Evolutionary conservation across 2,797 vertebrate species (phyloP).

Genomic region (Gymnothorax reevesii): DNA sequence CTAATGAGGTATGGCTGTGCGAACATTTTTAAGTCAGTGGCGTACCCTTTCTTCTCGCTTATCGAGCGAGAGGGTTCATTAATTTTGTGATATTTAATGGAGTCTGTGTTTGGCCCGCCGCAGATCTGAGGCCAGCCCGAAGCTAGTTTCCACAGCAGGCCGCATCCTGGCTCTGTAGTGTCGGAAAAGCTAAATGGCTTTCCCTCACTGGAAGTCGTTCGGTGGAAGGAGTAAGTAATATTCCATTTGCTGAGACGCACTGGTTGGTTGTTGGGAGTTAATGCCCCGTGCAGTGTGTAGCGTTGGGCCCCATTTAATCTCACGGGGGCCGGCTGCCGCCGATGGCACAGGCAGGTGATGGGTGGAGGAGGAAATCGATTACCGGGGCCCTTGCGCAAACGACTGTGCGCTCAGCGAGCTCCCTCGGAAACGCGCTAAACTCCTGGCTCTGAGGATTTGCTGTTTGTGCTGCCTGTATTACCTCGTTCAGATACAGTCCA

Average conservation of each 20-base stretch:
- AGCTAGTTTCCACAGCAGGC: not conserved
- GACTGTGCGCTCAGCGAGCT: no score
- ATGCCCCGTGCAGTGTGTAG: not conserved
- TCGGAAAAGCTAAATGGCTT: not conserved
- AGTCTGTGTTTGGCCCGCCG: not conserved
- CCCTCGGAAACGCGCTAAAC: not conserved
- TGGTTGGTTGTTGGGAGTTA: not conserved
- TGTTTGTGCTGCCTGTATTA: not conserved
- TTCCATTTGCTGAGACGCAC: conserved; percentile 9
- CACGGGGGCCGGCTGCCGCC: not conserved
- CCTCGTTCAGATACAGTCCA: not conserved
- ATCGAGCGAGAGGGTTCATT: not conserved
- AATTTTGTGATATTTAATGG: not conserved
- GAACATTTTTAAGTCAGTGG: not conserved
- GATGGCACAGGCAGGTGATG: not conserved
- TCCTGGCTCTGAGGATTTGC: not conserved
- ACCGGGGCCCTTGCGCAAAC: not conserved
- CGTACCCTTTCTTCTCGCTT: not conserved
- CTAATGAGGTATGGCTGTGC: not conserved
- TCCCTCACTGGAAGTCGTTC: not conserved
- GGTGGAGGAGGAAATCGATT: conserved; percentile 12
- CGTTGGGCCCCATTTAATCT: not conserved
- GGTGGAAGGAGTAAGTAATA: conserved; percentile 1
- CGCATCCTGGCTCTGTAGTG: not conserved
- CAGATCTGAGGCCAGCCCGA: not conserved